These are phyloP conservation scores for Merops nubicus DNA, from an alignment of 2,113 vertebrate species.

Conservation along the genomic window DNA sequence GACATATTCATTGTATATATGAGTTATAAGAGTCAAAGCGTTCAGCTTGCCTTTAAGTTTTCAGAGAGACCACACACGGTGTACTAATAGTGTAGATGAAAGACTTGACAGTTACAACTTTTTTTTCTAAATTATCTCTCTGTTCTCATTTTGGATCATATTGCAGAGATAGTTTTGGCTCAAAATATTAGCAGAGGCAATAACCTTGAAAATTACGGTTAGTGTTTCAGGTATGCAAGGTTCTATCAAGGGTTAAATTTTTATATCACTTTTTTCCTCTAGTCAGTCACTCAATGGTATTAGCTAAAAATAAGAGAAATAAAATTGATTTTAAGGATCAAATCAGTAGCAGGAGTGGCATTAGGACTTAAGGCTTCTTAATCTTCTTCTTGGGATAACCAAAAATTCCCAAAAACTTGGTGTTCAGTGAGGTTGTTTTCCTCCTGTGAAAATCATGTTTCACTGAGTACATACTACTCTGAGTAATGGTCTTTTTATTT, in stretches of 20 bases:
- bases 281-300: background rate
- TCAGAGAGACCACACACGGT: conserved; percentile 25
- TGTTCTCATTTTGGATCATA: background rate
- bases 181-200: background rate
- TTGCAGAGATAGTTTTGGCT: background rate
- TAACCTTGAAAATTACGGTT: background rate
- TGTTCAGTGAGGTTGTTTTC: background rate
- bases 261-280: background rate
- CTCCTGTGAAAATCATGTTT: fast-evolving
- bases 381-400: background rate
- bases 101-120: background rate
- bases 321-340: background rate
- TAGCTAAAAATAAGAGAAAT: background rate
- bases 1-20: background rate
- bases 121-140: background rate
- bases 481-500: no score
- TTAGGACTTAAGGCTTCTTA: background rate
- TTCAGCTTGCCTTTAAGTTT: background rate
- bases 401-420: background rate
- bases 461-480: no score
- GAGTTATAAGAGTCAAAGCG: background rate
- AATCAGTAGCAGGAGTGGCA: background rate
- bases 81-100: background rate
- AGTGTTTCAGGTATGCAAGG: background rate
- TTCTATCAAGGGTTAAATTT: background rate